Conservation (phyloP, 2,113 vertebrate genomes). For the Serinus canaria region DNA sequence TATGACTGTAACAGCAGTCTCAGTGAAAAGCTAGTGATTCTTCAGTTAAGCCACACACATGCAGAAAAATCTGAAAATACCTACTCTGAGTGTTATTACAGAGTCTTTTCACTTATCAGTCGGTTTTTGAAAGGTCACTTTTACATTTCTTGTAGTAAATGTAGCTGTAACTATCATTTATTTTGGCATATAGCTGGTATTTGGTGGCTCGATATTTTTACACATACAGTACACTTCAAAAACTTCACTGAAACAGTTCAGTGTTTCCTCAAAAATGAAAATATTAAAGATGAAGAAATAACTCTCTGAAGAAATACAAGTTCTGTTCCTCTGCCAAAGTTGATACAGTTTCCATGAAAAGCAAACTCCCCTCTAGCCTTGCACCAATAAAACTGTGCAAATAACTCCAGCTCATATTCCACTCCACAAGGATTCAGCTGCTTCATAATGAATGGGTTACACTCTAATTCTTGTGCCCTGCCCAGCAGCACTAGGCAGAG, state of each 20-base stretch:
- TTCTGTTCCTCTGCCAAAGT: conserved; percentile 34
- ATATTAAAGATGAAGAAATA: conserved; percentile 20
- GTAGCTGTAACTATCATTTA: neutral
- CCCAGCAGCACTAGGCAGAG: neutral
- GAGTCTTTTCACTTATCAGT: neutral
- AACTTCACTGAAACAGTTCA: neutral
- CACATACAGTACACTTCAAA: neutral
- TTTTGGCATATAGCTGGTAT: neutral
- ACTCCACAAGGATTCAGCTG: neutral
- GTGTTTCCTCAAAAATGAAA: conserved; percentile 19
- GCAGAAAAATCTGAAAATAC: neutral
- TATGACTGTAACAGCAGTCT: neutral
- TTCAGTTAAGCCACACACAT: neutral
- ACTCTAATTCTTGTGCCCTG: neutral
- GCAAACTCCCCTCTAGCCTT: neutral
- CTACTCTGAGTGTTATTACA: neutral
- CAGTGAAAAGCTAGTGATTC: neutral
- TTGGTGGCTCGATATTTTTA: neutral
- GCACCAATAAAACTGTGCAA: neutral
- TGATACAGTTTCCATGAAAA: conserved; percentile 43
- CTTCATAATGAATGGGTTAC: neutral
- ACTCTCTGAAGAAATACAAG: neutral
- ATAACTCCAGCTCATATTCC: neutral
- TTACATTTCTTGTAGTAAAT: neutral
- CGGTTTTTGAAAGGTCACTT: neutral